A percentile compares a stretch with the other conserved stretches of the same genome.
phyloP scores from a whole-genome alignment of 2,888 invertebrate genomes.

The Thera britannica region DNA sequence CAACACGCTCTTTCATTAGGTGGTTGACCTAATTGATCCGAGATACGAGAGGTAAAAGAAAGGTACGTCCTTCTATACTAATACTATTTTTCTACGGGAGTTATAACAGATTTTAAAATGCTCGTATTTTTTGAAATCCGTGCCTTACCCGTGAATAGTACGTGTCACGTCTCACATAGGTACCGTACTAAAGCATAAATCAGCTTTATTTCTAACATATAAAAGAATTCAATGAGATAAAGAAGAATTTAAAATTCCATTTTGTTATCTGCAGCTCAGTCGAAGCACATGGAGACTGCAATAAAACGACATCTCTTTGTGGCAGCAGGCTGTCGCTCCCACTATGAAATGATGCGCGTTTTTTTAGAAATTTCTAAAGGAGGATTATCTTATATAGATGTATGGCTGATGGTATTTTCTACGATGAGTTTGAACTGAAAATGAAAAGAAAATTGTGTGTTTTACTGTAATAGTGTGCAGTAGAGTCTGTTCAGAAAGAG shows the following conservation, averaged over 20 bases:
- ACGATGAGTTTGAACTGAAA: too few relatives aligned
- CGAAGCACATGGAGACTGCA: constrained; percentile 15
- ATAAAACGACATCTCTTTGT: constrained; percentile 23
- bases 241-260: constrained; percentile 5
- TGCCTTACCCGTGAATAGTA: not conserved
- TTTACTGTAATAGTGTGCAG: too few relatives aligned
- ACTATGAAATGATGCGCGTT: not conserved
- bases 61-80: too few relatives aligned
- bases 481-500: too few relatives aligned
- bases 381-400: too few relatives aligned
- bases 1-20: too few relatives aligned
- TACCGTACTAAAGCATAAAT: too few relatives aligned
- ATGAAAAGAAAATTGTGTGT: too few relatives aligned
- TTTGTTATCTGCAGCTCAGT: constrained; percentile 10
- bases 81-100: too few relatives aligned
- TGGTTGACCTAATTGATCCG: too few relatives aligned
- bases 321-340: not conserved
- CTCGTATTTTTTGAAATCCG: not conserved
- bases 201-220: not conserved
- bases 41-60: too few relatives aligned
- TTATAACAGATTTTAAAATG: not conserved
- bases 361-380: not conserved
- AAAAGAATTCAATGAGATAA: constrained; percentile 1
- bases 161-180: not conserved
- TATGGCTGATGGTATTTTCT: too few relatives aligned